phyloP scores from a whole-genome alignment of 2,888 invertebrate genomes.

The Hypomecis punctinalis region DNA sequence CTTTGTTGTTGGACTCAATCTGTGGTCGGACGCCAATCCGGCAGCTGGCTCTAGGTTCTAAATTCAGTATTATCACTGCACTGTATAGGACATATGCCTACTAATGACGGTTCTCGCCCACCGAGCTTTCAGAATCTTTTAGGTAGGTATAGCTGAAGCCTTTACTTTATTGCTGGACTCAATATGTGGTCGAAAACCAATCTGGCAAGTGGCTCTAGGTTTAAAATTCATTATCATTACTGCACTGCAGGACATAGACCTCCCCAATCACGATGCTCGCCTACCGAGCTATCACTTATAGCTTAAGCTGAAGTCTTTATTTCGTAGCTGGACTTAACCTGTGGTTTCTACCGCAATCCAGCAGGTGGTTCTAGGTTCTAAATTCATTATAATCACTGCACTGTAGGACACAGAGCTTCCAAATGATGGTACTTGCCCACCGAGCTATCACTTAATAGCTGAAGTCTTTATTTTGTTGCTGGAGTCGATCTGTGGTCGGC shows the following conservation, averaged over 20 bases:
- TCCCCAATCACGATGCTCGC: constrained; percentile 52
- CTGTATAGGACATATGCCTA: too few species aligned
- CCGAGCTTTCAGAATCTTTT: constrained; percentile 20
- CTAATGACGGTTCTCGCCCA: constrained; percentile 52
- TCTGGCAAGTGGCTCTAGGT: constrained; percentile 47
- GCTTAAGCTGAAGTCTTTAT: constrained; percentile 26
- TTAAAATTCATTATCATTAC: background rate
- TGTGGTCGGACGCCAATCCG: constrained; percentile 32
- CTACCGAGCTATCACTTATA: constrained; percentile 20
- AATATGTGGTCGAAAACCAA: constrained; percentile 24
- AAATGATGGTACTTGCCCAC: too few species aligned
- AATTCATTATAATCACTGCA: too few species aligned
- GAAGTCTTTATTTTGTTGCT: too few species aligned
- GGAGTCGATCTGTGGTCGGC: too few species aligned
- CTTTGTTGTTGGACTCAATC: constrained; percentile 15
- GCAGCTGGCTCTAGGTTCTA: constrained; percentile 45
- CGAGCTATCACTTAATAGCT: too few species aligned
- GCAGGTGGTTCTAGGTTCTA: constrained; percentile 46
- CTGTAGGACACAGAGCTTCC: too few species aligned
- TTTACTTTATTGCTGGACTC: constrained; percentile 24
- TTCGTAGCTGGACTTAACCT: constrained; percentile 11
- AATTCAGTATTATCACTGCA: too few species aligned
- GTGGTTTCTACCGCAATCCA: constrained; percentile 32
- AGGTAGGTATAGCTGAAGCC: constrained; percentile 15
- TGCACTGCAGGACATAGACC: too few species aligned